Base-by-base conservation (phyloP, 2,888 invertebrate genomes). In the Serripes groenlandicus region DNA sequence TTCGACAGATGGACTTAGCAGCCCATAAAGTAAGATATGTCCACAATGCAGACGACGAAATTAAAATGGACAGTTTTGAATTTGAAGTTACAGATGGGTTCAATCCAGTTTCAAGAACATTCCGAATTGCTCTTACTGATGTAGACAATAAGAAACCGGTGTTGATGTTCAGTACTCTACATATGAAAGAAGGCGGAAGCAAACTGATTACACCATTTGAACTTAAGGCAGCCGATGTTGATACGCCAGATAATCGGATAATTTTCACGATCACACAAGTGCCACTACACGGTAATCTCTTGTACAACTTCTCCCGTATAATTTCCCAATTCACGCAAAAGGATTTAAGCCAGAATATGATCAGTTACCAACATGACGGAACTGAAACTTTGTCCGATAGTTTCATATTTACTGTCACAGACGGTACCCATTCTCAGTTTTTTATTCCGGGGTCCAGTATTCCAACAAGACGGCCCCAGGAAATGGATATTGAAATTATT, bases 351-450 rank as follows among this genome's bases (percentile, higher is more conserved):
- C 87, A 91, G 28, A 93, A 93, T 75, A 75, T 92, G 74, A 93
- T 95, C 69, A 92, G 91, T 58, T 95, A 95, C 86, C 93, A 92
- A 32, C 95, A 95, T 88, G 94, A 94, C 77, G 94, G 94, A n/a
- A 91, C 93, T 0, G 94, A 94, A 80, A 93, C 94, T 0, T 58
- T 81, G 4, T 85, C 87, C 4, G 95, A 95, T 84, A 90, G 90
- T 64, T 94, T 95, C 83, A 91, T 92, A 1, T 91, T 95, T 80
- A 90, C 92, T 3, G 91, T 94, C 1, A 92, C 93, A 0, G 95
- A 95, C 83, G 94, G 94, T 30, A 93, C 92, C 0, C 94, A 94
- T 81, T 81, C 87, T 0, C 92, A 93, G 64, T 95, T 94, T 88
- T 94, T 90, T 74, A 91, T 94, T 9, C 92, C 92, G 70, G 91